phyloP scores from a whole-genome alignment of 1,140 invertebrate species.

The Lamellibrachia luymesi region DNA sequence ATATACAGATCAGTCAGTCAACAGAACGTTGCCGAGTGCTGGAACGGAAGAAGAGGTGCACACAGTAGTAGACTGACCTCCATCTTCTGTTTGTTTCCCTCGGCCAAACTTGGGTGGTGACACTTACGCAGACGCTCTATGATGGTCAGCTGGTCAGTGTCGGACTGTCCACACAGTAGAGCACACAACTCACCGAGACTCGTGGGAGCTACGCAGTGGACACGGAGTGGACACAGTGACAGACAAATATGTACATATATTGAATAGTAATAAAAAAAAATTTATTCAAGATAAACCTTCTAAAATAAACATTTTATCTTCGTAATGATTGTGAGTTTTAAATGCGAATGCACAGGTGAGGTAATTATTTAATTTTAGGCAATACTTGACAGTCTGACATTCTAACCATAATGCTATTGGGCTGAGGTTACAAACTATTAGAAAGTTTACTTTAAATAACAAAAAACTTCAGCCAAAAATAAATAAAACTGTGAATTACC shows the following conservation, averaged over 20 bases:
- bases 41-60: not conserved
- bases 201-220: constrained; percentile 60
- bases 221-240: not conserved
- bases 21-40: not conserved
- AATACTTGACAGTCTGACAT: too few relatives aligned
- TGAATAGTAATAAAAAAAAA: not conserved
- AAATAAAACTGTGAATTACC: constrained; percentile 10
- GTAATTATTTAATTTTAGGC: too few relatives aligned
- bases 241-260: not conserved
- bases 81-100: constrained; percentile 75
- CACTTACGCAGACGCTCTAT: constrained; percentile 82
- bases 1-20: too few relatives aligned
- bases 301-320: too few relatives aligned
- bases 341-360: too few relatives aligned
- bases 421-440: too few relatives aligned
- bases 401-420: too few relatives aligned
- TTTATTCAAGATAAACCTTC: too few relatives aligned
- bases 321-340: too few relatives aligned
- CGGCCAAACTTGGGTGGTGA: constrained; percentile 75
- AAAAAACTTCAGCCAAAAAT: not conserved
- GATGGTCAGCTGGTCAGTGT: constrained; percentile 68
- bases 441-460: too few relatives aligned
- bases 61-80: constrained; percentile 46
- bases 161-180: constrained; percentile 64
- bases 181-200: constrained; percentile 68